Evolutionary conservation across 2,888 invertebrate species (phyloP), one percentile per base, ranked within the genome.

Genomic region (Byasa hedistus): DNA sequence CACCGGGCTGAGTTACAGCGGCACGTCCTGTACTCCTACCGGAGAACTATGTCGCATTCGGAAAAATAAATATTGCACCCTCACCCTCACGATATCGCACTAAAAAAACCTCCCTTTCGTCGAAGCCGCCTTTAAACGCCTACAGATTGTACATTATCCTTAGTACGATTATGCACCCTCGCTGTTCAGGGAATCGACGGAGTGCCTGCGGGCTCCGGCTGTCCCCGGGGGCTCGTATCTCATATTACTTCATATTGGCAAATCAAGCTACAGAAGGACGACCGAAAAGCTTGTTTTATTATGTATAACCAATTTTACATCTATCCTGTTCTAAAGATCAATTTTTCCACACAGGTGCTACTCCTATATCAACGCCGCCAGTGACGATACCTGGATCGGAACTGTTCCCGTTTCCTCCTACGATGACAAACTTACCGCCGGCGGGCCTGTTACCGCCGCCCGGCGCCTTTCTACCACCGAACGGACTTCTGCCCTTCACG

Each of bases 81-180:
- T 91, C 91, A 84, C 91, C 91, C 91, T 90, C 85, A 77, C 82
- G 77, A 86, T 89, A 85, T 86, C 82, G 86, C 82, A 84, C 87
- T 87, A 91, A 91, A 91, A 91, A 91, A 91, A 91, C 91, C 91
- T 91, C 91, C 91, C 91, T 91, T 91, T 89, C 86, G 84, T 78
- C 84, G 86, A 88, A 86, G 90, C 90, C 86, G 90, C 88, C 91
- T 91, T 91, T 91, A 91, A 91, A 91, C 90, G 91, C 90, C 91
- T 91, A 91, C 91, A 91, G 91, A 91, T 91, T 91, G 91, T 91
- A 91, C 91, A 91, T 91, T 91, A 91, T 91, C 91, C 90, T 91
- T 89, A 90, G 89, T 90, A 87, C 89, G 90, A 91, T 91, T 91
- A 91, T 91, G 91, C 91, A 91, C 91, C 91, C 91, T 85, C 89